These are phyloP conservation scores for Thaumetopoea pityocampa DNA, from an alignment of 1,140 invertebrate genomes.

Conservation along the genomic window DNA sequence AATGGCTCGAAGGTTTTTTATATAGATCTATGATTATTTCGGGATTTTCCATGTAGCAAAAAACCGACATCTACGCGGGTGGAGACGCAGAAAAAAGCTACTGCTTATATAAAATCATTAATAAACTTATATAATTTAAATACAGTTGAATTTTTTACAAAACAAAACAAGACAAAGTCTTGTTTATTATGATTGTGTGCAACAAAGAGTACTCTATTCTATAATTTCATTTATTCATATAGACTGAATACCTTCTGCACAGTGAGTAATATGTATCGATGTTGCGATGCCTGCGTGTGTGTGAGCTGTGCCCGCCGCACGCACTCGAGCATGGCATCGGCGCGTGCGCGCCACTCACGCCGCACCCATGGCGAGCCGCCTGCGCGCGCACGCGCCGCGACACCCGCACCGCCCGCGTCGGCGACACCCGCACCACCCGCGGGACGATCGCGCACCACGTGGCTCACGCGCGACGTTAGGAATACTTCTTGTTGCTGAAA, in stretches of 20 bases:
- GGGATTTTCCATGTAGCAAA: too few species aligned
- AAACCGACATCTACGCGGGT: too few species aligned
- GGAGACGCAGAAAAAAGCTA: too few species aligned
- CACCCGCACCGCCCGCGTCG: conserved; percentile 14
- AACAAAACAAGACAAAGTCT: too few species aligned
- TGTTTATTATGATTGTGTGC: too few species aligned
- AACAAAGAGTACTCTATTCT: too few species aligned
- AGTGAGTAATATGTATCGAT: conserved; percentile 78
- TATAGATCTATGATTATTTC: too few species aligned
- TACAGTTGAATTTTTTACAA: too few species aligned
- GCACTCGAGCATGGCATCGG: conserved; percentile 60
- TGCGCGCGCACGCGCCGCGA: conserved; percentile 14
- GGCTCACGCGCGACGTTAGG: conserved; percentile 57
- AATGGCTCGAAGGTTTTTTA: too few species aligned
- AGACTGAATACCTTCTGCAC: conserved; percentile 77
- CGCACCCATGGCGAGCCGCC: conserved; percentile 41
- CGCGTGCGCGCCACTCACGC: conserved; percentile 60
- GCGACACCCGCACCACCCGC: conserved; percentile 14
- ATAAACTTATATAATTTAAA: too few species aligned
- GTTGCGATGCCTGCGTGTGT: conserved; percentile 66
- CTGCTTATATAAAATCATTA: too few species aligned
- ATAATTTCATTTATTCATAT: too few species aligned
- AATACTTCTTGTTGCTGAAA: conserved; percentile 61
- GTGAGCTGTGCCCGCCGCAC: conserved; percentile 56
- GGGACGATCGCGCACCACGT: conserved; percentile 42